phyloP scores from a whole-genome alignment of 92 coral and sea anemone species.

The Isaurus tuberculatus region DNA sequence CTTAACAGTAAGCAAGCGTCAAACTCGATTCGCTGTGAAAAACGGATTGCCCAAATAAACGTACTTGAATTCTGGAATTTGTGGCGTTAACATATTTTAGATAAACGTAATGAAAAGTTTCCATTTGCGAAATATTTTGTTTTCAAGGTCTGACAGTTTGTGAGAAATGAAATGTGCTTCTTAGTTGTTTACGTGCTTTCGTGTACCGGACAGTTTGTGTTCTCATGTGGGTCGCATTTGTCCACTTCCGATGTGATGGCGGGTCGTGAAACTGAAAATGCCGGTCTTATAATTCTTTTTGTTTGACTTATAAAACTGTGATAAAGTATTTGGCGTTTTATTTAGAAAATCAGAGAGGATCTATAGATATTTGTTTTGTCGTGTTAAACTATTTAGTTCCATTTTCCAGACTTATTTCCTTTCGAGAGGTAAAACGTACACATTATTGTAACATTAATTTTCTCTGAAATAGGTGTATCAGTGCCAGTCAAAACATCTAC shows the following conservation, averaged over 20 bases:
- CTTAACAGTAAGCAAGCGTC: not conserved
- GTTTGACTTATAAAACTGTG: not conserved
- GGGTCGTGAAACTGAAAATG: not conserved
- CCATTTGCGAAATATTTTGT: not conserved
- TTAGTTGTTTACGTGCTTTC: not conserved
- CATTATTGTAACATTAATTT: not conserved
- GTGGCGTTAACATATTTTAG: not conserved
- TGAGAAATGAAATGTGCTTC: not conserved
- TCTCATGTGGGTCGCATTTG: constrained; percentile 17
- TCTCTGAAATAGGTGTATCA: constrained; percentile 70
- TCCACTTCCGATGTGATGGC: constrained; percentile 26
- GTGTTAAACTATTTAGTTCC: not conserved
- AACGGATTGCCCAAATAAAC: not conserved
- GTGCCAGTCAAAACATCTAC: constrained; percentile 93
- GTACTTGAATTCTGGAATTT: constrained; percentile 29
- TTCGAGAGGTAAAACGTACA: not conserved
- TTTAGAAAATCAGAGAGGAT: not conserved
- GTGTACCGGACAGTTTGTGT: not conserved
- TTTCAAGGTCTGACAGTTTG: not conserved
- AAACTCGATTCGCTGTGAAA: not conserved
- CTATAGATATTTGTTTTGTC: not conserved
- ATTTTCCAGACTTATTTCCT: not conserved
- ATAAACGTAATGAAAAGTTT: not conserved
- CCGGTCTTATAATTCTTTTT: not conserved
- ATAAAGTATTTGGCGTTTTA: not conserved